These are phyloP conservation scores for Chironomus striatipennis DNA, from an alignment of 1,140 invertebrate species.

Conservation along the genomic window DNA sequence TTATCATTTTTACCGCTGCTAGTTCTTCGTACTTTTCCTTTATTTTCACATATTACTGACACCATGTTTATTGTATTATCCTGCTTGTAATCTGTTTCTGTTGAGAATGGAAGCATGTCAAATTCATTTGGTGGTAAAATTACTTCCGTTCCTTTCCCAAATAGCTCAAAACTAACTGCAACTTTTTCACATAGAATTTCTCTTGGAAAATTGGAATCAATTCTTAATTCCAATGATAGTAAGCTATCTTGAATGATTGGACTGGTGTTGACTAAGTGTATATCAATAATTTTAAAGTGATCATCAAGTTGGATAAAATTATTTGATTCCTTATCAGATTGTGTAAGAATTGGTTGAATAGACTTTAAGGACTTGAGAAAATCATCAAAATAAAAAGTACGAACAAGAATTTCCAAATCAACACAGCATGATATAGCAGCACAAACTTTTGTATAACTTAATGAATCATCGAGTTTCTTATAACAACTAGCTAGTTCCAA, in stretches of 20 bases:
- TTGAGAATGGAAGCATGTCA: slow-evolving; percentile 42
- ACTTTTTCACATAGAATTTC: slow-evolving; percentile 46
- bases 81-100: slow-evolving; percentile 67
- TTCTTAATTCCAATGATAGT: slow-evolving; percentile 43
- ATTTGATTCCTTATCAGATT: slow-evolving; percentile 33
- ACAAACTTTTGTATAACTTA: slow-evolving; percentile 62
- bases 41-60: slow-evolving; percentile 51
- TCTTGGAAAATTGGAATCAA: slow-evolving; percentile 52
- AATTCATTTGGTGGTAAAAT: not conserved
- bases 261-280: slow-evolving; percentile 32
- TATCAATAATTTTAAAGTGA: slow-evolving; percentile 36
- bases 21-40: slow-evolving; percentile 40
- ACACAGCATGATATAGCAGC: slow-evolving; percentile 65
- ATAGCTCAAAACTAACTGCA: slow-evolving; percentile 45
- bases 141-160: slow-evolving; percentile 28
- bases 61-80: slow-evolving; percentile 64
- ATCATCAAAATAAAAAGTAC: slow-evolving; percentile 67
- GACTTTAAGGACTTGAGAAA: slow-evolving; percentile 59
- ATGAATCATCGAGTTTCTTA: slow-evolving; percentile 62
- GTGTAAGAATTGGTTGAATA: slow-evolving; percentile 43
- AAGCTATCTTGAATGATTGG: slow-evolving; percentile 32
- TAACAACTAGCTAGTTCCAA: slow-evolving; percentile 81
- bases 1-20: slow-evolving; percentile 42
- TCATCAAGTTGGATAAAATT: slow-evolving; percentile 37
- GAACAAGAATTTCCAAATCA: slow-evolving; percentile 61